Percentiles rank a stretch among this genome's conserved stretches.
phyloP scores from a whole-genome alignment of 1,140 invertebrate species.

The Zophobas atratus region DNA sequence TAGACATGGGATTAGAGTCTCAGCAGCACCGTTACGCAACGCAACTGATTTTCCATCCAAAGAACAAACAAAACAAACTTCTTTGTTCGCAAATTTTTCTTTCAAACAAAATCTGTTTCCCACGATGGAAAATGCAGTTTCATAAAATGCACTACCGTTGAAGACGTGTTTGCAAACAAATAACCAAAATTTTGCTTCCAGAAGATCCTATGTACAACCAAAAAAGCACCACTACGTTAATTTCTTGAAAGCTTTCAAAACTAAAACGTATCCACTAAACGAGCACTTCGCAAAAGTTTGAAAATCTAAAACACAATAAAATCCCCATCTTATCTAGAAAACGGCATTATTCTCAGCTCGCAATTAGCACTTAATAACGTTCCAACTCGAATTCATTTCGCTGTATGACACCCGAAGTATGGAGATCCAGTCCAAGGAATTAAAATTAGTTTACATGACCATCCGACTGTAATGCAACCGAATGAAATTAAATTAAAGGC shows the following conservation, averaged over 20 bases:
- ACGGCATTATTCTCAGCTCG: constrained; percentile 33
- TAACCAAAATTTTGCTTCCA: too few species aligned
- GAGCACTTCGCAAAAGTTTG: constrained; percentile 8
- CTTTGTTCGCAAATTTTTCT: constrained; percentile 31
- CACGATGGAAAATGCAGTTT: constrained; percentile 33
- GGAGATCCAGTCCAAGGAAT: constrained; percentile 26
- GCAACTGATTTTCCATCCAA: constrained; percentile 24
- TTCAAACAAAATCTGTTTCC: constrained; percentile 32
- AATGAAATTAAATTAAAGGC: constrained; percentile 41
- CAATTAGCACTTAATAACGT: constrained; percentile 42
- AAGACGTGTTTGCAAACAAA: too few species aligned
- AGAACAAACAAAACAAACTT: constrained; percentile 25
- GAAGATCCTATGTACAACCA: too few species aligned
- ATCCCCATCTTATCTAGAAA: constrained; percentile 20
- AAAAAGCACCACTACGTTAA: background rate
- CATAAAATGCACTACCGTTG: background rate
- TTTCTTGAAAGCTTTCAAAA: constrained; percentile 27
- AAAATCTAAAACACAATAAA: background rate
- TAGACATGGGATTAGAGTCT: background rate
- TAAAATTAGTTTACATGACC: constrained; percentile 41
- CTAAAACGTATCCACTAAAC: background rate
- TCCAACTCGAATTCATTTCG: constrained; percentile 30
- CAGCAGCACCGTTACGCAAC: constrained; percentile 16
- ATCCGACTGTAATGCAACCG: constrained; percentile 33
- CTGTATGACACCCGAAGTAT: constrained; percentile 12